Base-by-base conservation (phyloP, 2,797 vertebrate genomes). In the Psittacula derbiana region DNA sequence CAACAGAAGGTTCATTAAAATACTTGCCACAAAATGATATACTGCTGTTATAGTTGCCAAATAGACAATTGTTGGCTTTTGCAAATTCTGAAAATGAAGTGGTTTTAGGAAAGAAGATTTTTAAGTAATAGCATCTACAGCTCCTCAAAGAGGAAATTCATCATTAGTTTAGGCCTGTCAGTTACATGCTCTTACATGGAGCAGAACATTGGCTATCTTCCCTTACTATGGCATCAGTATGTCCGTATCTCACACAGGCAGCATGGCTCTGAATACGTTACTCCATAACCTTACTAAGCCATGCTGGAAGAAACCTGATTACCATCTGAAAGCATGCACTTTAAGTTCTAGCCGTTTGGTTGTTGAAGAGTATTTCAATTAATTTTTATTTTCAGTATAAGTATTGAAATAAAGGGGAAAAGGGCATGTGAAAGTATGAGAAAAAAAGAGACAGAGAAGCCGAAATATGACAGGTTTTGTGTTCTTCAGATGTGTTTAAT, bases 251-350 rank as follows among this genome's bases (percentile, higher is more conserved):
- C 1, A 0, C 12, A 36, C 40, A 14, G 25, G 40, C 60, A 62
- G 36, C 0, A 0, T 58, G 60, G 30, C 58, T 69, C 57, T 52
- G 28, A 79, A 57, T 53, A 24, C 43, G 11, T 46, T 80, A 47
- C 19, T 88, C 43, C 50, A 2, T 75, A 72, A 66, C 46, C 5
- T 67, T 72, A 16, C 27, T 5, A 0, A 33, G 20, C 44, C 46
- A 69, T 38, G 8, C 14, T 36, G 46, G 19, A 46, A 53, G 28
- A 88, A 27, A 73, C 65, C 2, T 44, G 12, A 23, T 88, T 94
- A 88, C 23, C 33, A 57, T 58, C 73, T 93, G 93, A 97, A 97
- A 95, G 40, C 31, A 58, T n/a, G 72, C 80, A 85, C 71, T 96
- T 65, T 27, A 91, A 86, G 79, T 95, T 95, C 41, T 46, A 83